phyloP scores from a whole-genome alignment of 2,888 invertebrate genomes.

The Notodonta ziczac region DNA sequence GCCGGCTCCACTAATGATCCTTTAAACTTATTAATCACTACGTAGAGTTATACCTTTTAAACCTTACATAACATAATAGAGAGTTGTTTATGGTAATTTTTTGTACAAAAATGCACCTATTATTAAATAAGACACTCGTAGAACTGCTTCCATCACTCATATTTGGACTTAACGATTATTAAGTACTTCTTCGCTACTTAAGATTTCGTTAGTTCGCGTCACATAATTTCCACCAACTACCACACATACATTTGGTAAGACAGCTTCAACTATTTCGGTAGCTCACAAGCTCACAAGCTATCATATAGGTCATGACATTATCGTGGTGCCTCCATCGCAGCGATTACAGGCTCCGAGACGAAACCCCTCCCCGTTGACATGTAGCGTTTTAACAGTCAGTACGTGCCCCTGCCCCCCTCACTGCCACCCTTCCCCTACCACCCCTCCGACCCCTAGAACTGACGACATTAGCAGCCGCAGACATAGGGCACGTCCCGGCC shows the following conservation, averaged over 20 bases:
- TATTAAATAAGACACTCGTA: neutral
- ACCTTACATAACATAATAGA: neutral
- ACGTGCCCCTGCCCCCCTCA: conserved; percentile 63
- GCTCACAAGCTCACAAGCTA: conserved; percentile 37
- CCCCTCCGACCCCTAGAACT: conserved; percentile 56
- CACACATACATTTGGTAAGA: conserved; percentile 15
- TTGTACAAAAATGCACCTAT: neutral
- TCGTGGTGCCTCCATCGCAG: conserved; percentile 68
- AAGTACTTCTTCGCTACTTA: neutral
- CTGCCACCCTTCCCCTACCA: conserved; percentile 27
- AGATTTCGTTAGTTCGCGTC: neutral
- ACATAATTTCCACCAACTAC: neutral
- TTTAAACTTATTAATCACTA: conserved; percentile 5
- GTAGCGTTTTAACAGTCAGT: conserved; percentile 82
- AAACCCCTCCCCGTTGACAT: conserved; percentile 75
- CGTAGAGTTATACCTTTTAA: neutral
- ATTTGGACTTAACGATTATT: neutral
- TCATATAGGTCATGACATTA: conserved; percentile 76
- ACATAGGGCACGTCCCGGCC: conserved; percentile 78
- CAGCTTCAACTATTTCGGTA: conserved; percentile 42
- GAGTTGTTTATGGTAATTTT: no score
- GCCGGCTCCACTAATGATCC: conserved; percentile 1
- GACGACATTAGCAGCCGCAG: conserved; percentile 84
- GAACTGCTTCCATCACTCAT: no score
- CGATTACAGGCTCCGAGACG: conserved; percentile 64